These are phyloP conservation scores for Dorcus parallelipipedus DNA, from an alignment of 2,888 invertebrate species.

Conservation along the genomic window DNA sequence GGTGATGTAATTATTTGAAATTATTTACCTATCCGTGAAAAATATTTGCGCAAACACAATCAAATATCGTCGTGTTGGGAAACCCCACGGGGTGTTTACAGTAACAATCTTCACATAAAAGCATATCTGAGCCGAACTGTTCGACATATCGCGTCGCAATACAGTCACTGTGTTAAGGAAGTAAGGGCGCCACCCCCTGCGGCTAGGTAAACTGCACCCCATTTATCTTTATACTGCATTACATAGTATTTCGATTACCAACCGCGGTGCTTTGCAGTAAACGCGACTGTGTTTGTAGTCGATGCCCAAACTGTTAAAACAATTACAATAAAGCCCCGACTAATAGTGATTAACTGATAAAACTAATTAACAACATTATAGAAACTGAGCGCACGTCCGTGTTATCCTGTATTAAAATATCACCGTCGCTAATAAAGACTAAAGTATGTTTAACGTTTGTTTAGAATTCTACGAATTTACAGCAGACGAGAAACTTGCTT, in stretches of 20 bases:
- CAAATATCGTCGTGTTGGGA: not conserved
- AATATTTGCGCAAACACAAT: not conserved
- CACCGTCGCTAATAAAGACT: not conserved
- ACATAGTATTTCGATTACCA: slow-evolving; percentile 50
- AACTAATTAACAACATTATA: slow-evolving; percentile 3
- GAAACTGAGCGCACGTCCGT: not conserved
- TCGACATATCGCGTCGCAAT: slow-evolving; percentile 2
- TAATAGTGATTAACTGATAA: slow-evolving; percentile 8
- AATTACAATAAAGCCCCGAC: slow-evolving; percentile 17
- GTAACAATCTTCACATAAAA: slow-evolving; percentile 2
- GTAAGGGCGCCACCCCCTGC: slow-evolving; percentile 33
- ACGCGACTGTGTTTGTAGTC: slow-evolving; percentile 28
- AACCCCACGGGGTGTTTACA: slow-evolving; percentile 2
- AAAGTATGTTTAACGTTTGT: not conserved
- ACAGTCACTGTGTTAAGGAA: slow-evolving; percentile 1
- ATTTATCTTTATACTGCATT: slow-evolving; percentile 47
- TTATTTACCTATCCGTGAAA: too few relatives aligned
- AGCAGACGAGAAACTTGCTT: too few relatives aligned
- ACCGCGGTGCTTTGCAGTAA: slow-evolving; percentile 41
- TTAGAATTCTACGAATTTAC: too few relatives aligned
- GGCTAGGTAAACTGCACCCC: slow-evolving; percentile 41
- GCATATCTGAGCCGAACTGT: slow-evolving; percentile 2
- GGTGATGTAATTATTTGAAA: too few relatives aligned
- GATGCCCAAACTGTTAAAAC: slow-evolving; percentile 22
- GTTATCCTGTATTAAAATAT: not conserved